These are phyloP conservation scores for Tineola bisselliella DNA, from an alignment of 2,888 invertebrate species.

Conservation along the genomic window DNA sequence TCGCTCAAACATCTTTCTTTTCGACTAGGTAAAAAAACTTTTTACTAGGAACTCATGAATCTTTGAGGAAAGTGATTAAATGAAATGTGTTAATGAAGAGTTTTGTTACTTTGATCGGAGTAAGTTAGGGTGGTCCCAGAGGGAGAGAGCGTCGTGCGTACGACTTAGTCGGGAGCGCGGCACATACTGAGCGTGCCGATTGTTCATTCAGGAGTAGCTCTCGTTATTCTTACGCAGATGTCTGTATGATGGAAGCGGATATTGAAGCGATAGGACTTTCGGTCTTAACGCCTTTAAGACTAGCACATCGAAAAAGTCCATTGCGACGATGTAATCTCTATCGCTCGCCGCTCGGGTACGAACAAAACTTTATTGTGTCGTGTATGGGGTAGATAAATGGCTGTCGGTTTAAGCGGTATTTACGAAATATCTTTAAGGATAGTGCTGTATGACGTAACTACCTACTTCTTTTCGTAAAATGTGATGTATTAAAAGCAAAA, in stretches of 20 bases:
- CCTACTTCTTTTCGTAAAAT: not conserved
- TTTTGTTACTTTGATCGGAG: conserved; percentile 23
- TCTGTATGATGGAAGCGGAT: conserved; percentile 35
- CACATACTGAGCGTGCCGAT: conserved; percentile 53
- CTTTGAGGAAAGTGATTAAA: not conserved
- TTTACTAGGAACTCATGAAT: not conserved
- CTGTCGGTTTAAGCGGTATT: not conserved
- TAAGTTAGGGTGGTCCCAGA: conserved; percentile 36
- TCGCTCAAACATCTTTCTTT: conserved; percentile 7
- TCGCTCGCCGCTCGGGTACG: not conserved
- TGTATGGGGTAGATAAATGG: conserved; percentile 2
- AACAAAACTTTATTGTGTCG: conserved; percentile 1
- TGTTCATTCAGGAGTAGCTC: conserved; percentile 55
- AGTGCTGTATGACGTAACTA: not conserved
- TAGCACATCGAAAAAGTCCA: conserved; percentile 1
- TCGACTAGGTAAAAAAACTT: conserved; percentile 6
- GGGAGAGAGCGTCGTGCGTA: conserved; percentile 24
- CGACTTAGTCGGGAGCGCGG: conserved; percentile 38
- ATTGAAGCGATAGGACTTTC: conserved; percentile 17
- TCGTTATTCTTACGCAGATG: conserved; percentile 64
- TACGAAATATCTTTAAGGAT: not conserved
- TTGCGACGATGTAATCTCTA: conserved; percentile 7
- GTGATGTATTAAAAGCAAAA: not conserved
- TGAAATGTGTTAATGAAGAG: conserved; percentile 4
- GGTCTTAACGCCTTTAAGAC: not conserved